These are phyloP conservation scores for Muntiacus muntjak DNA, from an alignment of 2,113 vertebrate species.

Conservation along the genomic window DNA sequence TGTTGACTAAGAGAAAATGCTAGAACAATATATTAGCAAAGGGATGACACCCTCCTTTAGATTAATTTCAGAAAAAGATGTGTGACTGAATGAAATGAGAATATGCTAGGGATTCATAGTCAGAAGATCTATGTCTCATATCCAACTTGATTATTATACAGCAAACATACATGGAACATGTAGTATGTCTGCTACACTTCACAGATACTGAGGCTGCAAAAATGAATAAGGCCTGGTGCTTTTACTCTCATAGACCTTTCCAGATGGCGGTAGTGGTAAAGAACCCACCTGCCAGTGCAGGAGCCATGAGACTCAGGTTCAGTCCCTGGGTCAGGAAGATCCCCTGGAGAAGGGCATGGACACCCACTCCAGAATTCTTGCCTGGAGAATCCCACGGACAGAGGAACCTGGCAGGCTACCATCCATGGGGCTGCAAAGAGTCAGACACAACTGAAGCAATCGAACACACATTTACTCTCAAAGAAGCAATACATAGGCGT, in stretches of 20 bases:
- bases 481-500: background rate
- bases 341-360: background rate
- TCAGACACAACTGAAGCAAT: background rate
- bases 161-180: background rate
- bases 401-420: background rate
- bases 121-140: background rate
- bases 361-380: background rate
- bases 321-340: background rate
- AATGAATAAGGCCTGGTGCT: background rate
- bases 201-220: background rate
- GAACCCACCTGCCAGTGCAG: background rate
- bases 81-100: background rate
- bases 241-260: background rate
- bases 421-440: background rate
- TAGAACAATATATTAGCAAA: background rate
- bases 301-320: background rate
- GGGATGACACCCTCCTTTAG: background rate
- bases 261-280: background rate
- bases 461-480: background rate
- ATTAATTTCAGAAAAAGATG: background rate
- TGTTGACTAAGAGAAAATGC: background rate
- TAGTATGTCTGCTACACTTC: background rate
- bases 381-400: background rate
- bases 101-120: background rate
- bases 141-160: background rate